A percentile compares a stretch with the other conserved stretches of the same genome.
phyloP scores from a whole-genome alignment of 1,140 invertebrate species.

The Trichonephila clavipes region DNA sequence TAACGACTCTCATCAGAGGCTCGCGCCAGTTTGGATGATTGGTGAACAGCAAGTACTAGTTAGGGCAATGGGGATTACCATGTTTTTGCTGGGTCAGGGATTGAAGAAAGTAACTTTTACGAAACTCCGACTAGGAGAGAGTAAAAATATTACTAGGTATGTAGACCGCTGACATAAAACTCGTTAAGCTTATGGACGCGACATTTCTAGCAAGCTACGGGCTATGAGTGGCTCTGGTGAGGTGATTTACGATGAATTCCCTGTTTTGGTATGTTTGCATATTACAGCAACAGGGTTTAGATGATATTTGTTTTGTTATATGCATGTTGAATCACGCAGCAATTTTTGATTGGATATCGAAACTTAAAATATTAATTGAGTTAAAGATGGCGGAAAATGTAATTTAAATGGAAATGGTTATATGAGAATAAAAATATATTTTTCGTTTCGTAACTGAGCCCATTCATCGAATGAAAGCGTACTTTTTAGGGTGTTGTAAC shows the following conservation, averaged over 20 bases:
- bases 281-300: too few relatives aligned
- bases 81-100: constrained; percentile 24
- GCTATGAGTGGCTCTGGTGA: background rate
- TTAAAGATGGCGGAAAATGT: too few relatives aligned
- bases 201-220: background rate
- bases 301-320: too few relatives aligned
- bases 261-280: too few relatives aligned
- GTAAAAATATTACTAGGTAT: background rate
- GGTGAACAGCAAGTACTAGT: background rate
- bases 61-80: constrained; percentile 18
- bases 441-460: too few relatives aligned
- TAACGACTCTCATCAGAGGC: constrained; percentile 15
- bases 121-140: background rate
- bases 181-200: background rate
- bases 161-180: background rate
- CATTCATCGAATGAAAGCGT: too few relatives aligned
- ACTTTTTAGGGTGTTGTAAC: too few relatives aligned
- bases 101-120: constrained; percentile 21
- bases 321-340: too few relatives aligned
- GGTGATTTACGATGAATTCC: background rate
- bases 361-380: too few relatives aligned
- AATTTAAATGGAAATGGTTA: too few relatives aligned
- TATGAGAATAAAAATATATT: too few relatives aligned
- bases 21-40: background rate
- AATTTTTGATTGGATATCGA: too few relatives aligned